Evolutionary conservation across 92 coral and sea anemone genomes (phyloP).

Genomic region (Parazoanthus darwini): DNA sequence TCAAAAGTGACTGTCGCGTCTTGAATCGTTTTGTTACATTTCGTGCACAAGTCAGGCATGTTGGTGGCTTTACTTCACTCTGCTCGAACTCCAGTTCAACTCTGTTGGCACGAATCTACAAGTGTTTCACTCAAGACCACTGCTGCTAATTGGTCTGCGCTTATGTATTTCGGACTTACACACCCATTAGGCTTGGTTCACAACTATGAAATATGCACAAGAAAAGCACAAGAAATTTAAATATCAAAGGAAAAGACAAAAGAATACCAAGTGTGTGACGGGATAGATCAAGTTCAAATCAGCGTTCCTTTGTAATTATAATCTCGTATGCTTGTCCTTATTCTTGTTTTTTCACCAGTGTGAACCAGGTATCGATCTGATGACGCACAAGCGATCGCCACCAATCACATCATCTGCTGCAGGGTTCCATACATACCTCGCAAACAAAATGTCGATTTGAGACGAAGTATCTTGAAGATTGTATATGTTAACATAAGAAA

Average conservation of each 20-base stretch:
- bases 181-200: too few relatives aligned
- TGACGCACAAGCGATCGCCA: background rate
- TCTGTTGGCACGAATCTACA: background rate
- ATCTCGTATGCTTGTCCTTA: too few relatives aligned
- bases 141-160: background rate
- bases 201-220: too few relatives aligned
- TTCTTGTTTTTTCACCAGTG: too few relatives aligned
- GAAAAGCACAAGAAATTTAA: too few relatives aligned
- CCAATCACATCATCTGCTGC: background rate
- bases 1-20: constrained; percentile 44
- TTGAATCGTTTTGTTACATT: constrained; percentile 18
- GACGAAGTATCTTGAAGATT: background rate
- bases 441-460: background rate
- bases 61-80: background rate
- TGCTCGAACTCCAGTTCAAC: background rate
- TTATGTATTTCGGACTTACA: background rate
- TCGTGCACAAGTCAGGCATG: constrained; percentile 40
- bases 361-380: background rate
- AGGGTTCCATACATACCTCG: background rate
- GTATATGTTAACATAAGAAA: background rate
- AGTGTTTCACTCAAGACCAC: constrained; percentile 12
- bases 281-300: too few relatives aligned
- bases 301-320: too few relatives aligned
- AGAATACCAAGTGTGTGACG: too few relatives aligned
- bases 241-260: too few relatives aligned